Evolutionary conservation across 2,888 invertebrate genomes (phyloP).

Genomic region (Drosophila hamatofila): DNA sequence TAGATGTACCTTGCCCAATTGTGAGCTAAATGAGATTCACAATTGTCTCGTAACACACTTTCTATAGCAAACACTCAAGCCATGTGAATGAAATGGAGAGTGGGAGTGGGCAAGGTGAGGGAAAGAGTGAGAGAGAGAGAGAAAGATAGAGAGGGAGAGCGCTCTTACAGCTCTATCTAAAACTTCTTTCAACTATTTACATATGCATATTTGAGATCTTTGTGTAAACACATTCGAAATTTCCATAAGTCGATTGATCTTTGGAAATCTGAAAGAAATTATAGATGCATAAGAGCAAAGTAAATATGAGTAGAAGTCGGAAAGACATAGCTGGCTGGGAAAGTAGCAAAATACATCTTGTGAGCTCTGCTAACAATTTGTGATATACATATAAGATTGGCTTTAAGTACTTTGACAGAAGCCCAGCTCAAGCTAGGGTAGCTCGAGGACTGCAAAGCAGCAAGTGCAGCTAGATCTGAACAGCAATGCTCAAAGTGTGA

Average conservation of each 20-base stretch:
- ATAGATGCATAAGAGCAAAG: neutral
- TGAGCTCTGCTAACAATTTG: too few species aligned
- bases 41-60: constrained; percentile 17
- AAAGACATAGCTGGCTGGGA: neutral
- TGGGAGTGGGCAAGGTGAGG: neutral
- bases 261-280: neutral
- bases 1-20: constrained; percentile 35
- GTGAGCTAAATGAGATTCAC: constrained; percentile 1
- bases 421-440: too few species aligned
- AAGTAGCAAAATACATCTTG: neutral
- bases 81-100: neutral
- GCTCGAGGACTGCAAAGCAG: neutral
- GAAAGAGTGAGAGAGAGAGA: neutral
- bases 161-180: constrained; percentile 5
- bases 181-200: neutral
- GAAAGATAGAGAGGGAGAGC: neutral
- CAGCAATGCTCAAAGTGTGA: neutral
- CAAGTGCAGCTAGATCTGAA: neutral
- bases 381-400: neutral
- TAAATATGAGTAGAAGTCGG: neutral
- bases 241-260: neutral
- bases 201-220: constrained; percentile 3
- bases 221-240: constrained; percentile 1
- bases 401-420: neutral
- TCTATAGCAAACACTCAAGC: constrained; percentile 2